Evolutionary conservation across 2,888 invertebrate species (phyloP), one percentile per base, ranked within the genome.

Genomic region (Macrosoma leucophasiata): DNA sequence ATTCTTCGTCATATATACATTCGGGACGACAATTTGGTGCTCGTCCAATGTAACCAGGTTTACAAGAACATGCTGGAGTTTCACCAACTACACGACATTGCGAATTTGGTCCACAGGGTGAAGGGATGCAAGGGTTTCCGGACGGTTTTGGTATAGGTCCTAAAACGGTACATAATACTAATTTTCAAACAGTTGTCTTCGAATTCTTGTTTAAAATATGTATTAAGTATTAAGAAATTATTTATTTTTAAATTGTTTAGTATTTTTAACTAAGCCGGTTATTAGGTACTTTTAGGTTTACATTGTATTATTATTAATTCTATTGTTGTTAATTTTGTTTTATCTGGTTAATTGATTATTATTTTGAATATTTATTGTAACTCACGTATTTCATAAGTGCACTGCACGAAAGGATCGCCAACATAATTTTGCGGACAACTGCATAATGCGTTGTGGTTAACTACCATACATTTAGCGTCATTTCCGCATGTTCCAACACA

Each of bases 1-100:
- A 96, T 77, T 95, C 95, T 49, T 91, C 91, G 55, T 93, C 93
- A 52, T 91, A 91, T 23, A 91, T 88, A 74, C 95, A 95, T 85
- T 94, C 93, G 13, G 94, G 94, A 26, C 94, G 88, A 62, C 95
- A 95, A 67, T 93, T 92, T 20, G 94, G 94, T 23, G 95, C 88
- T 56, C 93, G 87, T 28, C 96, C 95, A 36, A 93, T 86, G 64
- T 92, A 94, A 59, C 91, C 90, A 27, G 89, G 85, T 52, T 90
- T 76, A 66, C 94, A 95, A 39, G 93, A 92, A 64, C 95, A 95
- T 23, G 91, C 91, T 12, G 93, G 89, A 48, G 90, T 90, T 55
- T 90, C 90, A 46, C 92, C 91, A 43, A 91, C 86, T 30, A 89
- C 86, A 50, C 91, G 89, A 74, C 95, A 95, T 72, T 92, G 90